Evolutionary conservation across 2,888 invertebrate genomes (phyloP), one percentile per base, ranked within the genome.

Genomic region (Agonopterix alstromeriana): DNA sequence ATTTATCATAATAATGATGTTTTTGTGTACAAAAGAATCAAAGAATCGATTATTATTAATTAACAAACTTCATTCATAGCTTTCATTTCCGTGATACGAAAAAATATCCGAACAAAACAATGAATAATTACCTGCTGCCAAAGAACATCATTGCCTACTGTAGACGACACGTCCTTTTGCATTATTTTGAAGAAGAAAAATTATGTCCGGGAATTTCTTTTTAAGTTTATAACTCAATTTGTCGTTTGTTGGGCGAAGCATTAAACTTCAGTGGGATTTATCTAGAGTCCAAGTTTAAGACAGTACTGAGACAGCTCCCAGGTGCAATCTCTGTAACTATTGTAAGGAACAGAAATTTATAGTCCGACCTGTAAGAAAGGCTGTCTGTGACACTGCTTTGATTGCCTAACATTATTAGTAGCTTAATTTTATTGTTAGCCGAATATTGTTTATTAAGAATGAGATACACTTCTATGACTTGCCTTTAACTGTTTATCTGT

Each of bases 331-430:
- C 66, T 71, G 75, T 77, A 76, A 79, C 82, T 79, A 82, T 83
- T 82, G 82, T 80, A 79, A 77, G 80, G 82, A 76, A 74, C 73
- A 73, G 71, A 73, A 79, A 83, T 82, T 80, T 82, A 82, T 80
- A 68, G 83, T 70, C 70, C 56, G 57, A 55, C 63, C 71, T 66
- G 73, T 71, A 61, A 59, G 61, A 49, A 11, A 35, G 53, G 48
- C 45, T 10, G 48, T 1, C 8, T 41, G 45, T 77, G 46, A 73
- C 78, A 80, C 74, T 63, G 70, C 27, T 27, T 27, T 27, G 27
- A 27, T 27, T 27, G 5, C 17, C 17, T 17, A 17, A 17, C 17
- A 17, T n/a, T 17, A 17, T 17, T 17, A 17, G 17, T 17, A 3
- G 4, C 17, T 17, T 17, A 17, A 17, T 17, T 17, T 17, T 17